phyloP scores from a whole-genome alignment of 2,888 invertebrate genomes.

The Atrina japonica region DNA sequence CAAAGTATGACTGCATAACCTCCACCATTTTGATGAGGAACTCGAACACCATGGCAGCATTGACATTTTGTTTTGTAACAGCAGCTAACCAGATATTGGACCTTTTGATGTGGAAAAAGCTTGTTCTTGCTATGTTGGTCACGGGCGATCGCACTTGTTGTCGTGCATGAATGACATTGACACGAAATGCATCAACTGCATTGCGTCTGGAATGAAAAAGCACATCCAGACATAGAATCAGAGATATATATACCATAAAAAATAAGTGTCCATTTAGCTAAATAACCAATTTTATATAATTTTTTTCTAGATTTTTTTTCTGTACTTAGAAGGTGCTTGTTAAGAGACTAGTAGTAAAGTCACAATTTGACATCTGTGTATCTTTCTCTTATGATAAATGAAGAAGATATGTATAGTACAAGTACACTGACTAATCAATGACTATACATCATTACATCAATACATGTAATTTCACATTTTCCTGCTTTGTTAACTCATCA shows the following conservation, averaged over 20 bases:
- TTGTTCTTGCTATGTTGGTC: constrained; percentile 99
- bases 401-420: too few relatives aligned
- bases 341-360: too few relatives aligned
- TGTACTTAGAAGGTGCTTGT: neutral
- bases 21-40: constrained; percentile 95
- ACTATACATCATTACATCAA: too few relatives aligned
- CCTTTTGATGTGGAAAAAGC: constrained; percentile 99
- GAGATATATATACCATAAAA: too few relatives aligned
- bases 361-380: too few relatives aligned
- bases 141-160: constrained; percentile 98
- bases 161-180: constrained; percentile 99
- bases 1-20: constrained; percentile 99
- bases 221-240: neutral
- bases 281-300: too few relatives aligned
- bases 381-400: too few relatives aligned
- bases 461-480: too few relatives aligned
- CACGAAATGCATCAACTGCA: constrained; percentile 99
- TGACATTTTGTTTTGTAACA: constrained; percentile 99
- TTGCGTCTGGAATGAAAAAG: constrained; percentile 85
- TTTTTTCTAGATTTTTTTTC: neutral
- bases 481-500: too few relatives aligned
- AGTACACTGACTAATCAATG: too few relatives aligned
- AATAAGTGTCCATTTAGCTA: too few relatives aligned
- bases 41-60: constrained; percentile 99
- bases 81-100: constrained; percentile 99